Base-by-base conservation (phyloP, 2,113 vertebrate species). In the Corythornis madagascariensis region DNA sequence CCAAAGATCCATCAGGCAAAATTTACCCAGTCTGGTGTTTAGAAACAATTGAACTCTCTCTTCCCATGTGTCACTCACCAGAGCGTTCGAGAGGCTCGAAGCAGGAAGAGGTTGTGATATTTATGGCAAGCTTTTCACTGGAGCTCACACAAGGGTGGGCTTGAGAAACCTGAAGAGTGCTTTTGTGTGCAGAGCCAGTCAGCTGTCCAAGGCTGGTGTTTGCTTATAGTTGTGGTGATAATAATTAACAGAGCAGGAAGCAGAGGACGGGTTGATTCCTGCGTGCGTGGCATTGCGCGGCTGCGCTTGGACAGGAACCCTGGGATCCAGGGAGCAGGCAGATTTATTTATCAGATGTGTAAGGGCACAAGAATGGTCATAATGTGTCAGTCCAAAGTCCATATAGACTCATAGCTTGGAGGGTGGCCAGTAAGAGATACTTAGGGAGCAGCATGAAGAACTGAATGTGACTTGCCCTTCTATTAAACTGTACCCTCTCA, bases 241-340 rank as follows among this genome's bases (percentile, higher is more conserved):
- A 91, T 80, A 92, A 93, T 97, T 95, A 96, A 93, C 75, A 40
- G 81, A 92, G 88, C 57, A 94, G 95, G 94, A 97, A 95, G 80
- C 33, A 57, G 78, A 52, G 40, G 43, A 19, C 55, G 24, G 61
- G 76, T 61, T 83, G 94, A 93, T 94, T 91, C 86, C 78, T 50
- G 52, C 29, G 0, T 11, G n/a, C 29, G 3, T 56, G 72, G 52
- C 82, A 29, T 67, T 43, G 74, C 60, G 53, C 7, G 1, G 83
- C 91, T 93, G 79, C 80, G 53, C 80, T 67, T 38, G 87, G 75
- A 59, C 43, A 75, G 82, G 78, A 78, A 45, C 69, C 10, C 43
- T 83, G 79, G 77, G 88, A 67, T n/a, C 40, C 64, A 56, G 24
- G 42, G 84, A 70, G 79, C 22, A 63, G 69, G 78, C 56, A 74